phyloP scores from a whole-genome alignment of 2,113 vertebrate genomes.

The Erinaceus europaeus region DNA sequence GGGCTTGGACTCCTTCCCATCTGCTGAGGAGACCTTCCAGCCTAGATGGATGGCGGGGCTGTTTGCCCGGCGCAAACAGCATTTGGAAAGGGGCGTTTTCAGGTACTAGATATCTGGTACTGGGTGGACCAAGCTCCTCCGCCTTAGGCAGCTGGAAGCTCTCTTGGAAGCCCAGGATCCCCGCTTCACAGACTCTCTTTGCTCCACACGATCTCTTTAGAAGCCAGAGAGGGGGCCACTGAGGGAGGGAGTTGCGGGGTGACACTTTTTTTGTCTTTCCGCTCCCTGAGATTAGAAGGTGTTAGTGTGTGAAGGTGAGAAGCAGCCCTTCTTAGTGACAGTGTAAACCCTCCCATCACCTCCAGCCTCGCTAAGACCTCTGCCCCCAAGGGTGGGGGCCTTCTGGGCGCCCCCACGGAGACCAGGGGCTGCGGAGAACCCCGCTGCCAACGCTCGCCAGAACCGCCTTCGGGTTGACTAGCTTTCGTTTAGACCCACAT shows the following conservation, averaged over 20 bases:
- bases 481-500: background rate
- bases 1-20: background rate
- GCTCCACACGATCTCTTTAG: background rate
- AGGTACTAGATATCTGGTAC: background rate
- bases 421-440: background rate
- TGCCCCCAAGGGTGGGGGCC: background rate
- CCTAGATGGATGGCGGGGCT: background rate
- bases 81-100: background rate
- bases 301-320: background rate
- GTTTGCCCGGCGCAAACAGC: background rate
- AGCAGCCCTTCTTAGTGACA: background rate
- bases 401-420: background rate
- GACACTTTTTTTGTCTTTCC: background rate
- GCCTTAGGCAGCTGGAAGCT: background rate
- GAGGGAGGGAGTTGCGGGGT: too few species aligned
- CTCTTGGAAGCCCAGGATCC: accelerated
- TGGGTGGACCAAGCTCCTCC: background rate
- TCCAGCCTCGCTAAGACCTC: background rate
- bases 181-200: background rate
- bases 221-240: background rate
- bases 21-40: background rate
- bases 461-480: background rate
- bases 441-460: background rate
- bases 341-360: background rate
- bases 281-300: background rate